These are phyloP conservation scores for Dryomyza anilis DNA, from an alignment of 2,888 invertebrate genomes.

Conservation along the genomic window DNA sequence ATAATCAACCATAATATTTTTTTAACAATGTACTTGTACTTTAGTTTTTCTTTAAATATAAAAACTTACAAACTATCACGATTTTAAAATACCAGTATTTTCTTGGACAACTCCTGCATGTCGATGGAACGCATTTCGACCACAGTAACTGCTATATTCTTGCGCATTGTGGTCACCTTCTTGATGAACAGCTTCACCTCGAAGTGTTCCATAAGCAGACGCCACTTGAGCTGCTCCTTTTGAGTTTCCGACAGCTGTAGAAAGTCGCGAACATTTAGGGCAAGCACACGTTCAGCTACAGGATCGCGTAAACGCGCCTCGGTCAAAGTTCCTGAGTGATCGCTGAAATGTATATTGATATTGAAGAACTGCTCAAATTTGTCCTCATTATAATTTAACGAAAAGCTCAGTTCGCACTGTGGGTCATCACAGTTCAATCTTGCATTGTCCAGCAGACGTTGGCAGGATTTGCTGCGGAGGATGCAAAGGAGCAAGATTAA, in stretches of 20 bases:
- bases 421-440: constrained; percentile 46
- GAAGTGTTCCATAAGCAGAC: constrained; percentile 69
- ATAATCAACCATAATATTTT: neutral
- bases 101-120: constrained; percentile 45
- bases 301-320: constrained; percentile 67
- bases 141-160: constrained; percentile 43
- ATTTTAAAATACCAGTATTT: constrained; percentile 49
- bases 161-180: constrained; percentile 45
- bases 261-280: constrained; percentile 64
- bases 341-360: constrained; percentile 68
- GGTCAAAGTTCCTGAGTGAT: constrained; percentile 72
- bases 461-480: constrained; percentile 45
- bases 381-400: constrained; percentile 41
- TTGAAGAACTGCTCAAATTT: constrained; percentile 62
- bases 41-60: neutral
- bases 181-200: constrained; percentile 62
- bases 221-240: constrained; percentile 68
- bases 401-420: constrained; percentile 48
- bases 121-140: constrained; percentile 47
- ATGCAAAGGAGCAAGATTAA: neutral
- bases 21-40: neutral
- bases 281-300: constrained; percentile 67
- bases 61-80: too few relatives aligned
- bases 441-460: constrained; percentile 37
- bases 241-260: constrained; percentile 63